A percentile compares a stretch with the other conserved stretches of the same genome.
phyloP scores from a whole-genome alignment of 2,888 invertebrate genomes.

The Endotricha flammealis region DNA sequence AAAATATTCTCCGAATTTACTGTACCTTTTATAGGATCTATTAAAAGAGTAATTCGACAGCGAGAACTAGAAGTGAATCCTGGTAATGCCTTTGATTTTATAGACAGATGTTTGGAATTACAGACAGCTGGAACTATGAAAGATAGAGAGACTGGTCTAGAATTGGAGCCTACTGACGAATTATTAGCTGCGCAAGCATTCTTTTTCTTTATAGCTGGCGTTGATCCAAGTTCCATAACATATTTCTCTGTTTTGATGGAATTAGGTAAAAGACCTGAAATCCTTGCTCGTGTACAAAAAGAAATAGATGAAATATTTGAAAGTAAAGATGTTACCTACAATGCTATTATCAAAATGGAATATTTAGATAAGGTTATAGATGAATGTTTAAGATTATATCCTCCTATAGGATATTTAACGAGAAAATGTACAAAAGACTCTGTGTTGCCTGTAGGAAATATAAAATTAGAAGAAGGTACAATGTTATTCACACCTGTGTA shows the following conservation, averaged over 20 bases:
- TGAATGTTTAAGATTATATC: slow-evolving; percentile 51
- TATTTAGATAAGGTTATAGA: slow-evolving; percentile 58
- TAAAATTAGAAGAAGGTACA: slow-evolving; percentile 36
- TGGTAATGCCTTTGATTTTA: slow-evolving; percentile 41
- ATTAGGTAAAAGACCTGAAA: slow-evolving; percentile 46
- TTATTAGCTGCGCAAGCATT: slow-evolving; percentile 63
- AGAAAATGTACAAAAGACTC: slow-evolving; percentile 42
- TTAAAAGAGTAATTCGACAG: slow-evolving; percentile 39
- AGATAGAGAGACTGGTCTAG: slow-evolving; percentile 38
- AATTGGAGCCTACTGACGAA: slow-evolving; percentile 44
- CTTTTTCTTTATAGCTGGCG: slow-evolving; percentile 64
- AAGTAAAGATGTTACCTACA: slow-evolving; percentile 37
- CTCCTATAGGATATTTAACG: slow-evolving; percentile 42
- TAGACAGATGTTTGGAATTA: slow-evolving; percentile 48
- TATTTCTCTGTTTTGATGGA: slow-evolving; percentile 53
- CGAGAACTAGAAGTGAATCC: slow-evolving; percentile 31
- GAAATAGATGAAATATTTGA: slow-evolving; percentile 53
- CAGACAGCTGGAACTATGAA: slow-evolving; percentile 42
- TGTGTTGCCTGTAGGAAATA: slow-evolving; percentile 35
- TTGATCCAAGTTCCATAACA: slow-evolving; percentile 56
- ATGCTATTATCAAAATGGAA: slow-evolving; percentile 42
- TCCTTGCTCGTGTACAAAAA: slow-evolving; percentile 45
- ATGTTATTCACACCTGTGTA: slow-evolving; percentile 36
- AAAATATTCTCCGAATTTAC: slow-evolving; percentile 45
- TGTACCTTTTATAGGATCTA: slow-evolving; percentile 46